A percentile compares a stretch with the other conserved stretches of the same genome.
Conservation (phyloP, 2,888 invertebrate species). For the Harpalus rufipes region DNA sequence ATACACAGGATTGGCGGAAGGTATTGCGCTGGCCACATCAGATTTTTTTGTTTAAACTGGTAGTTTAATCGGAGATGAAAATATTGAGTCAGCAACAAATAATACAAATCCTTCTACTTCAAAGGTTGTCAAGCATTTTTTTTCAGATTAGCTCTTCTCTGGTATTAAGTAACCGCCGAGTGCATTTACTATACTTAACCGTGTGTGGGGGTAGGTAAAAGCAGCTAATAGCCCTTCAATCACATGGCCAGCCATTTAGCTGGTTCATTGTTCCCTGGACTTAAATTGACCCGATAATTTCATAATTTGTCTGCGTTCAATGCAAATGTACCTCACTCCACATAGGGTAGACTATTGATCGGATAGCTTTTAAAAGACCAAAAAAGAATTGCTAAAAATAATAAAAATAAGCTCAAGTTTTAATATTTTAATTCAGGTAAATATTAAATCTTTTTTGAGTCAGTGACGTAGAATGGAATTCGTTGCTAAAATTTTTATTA, state of each 20-base stretch:
- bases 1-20: too few relatives aligned
- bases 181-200: neutral
- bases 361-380: neutral
- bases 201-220: slow-evolving; percentile 6
- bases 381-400: neutral
- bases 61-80: too few relatives aligned
- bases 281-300: slow-evolving; percentile 66
- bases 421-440: neutral
- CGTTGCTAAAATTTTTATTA: slow-evolving; percentile 12
- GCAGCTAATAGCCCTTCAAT: slow-evolving; percentile 62
- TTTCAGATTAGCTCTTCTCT: neutral
- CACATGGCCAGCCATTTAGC: slow-evolving; percentile 58
- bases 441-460: slow-evolving; percentile 2
- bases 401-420: neutral
- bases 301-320: slow-evolving; percentile 63
- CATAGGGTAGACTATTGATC: slow-evolving; percentile 8
- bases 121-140: neutral
- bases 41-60: too few relatives aligned
- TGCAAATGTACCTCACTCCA: slow-evolving; percentile 35
- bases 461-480: slow-evolving; percentile 36
- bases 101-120: neutral
- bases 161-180: neutral
- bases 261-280: slow-evolving; percentile 57
- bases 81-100: too few relatives aligned
- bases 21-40: too few relatives aligned